These are phyloP conservation scores for Leucoraja ocellata DNA, from an alignment of 2,797 vertebrate species.

Conservation along the genomic window DNA sequence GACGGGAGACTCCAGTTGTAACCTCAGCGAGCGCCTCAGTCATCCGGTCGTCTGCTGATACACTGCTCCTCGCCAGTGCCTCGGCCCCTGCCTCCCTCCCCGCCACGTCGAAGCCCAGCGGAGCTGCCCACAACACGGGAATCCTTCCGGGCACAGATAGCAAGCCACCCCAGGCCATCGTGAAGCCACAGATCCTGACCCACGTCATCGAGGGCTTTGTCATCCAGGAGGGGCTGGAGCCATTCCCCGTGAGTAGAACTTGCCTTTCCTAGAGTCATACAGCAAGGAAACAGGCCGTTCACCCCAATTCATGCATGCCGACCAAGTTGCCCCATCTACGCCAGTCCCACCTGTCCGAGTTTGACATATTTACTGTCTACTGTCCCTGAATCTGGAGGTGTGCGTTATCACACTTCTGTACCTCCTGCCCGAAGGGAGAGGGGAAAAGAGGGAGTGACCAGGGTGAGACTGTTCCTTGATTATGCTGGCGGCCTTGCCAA, in stretches of 20 bases:
- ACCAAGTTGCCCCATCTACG: no score
- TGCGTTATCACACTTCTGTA: no score
- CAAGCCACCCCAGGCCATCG: slow-evolving; percentile 70
- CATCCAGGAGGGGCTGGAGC: slow-evolving; percentile 91
- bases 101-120: slow-evolving; percentile 62
- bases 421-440: no score
- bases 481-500: no score
- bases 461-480: no score
- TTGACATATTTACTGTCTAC: no score
- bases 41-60: slow-evolving; percentile 66
- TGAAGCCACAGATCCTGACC: slow-evolving; percentile 80
- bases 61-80: slow-evolving; percentile 55
- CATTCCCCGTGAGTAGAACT: slow-evolving; percentile 77
- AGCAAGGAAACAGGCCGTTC: no score
- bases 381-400: no score
- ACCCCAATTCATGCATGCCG: no score
- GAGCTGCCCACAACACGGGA: slow-evolving; percentile 59
- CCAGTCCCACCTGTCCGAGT: no score
- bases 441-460: no score
- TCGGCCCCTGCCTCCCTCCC: slow-evolving; percentile 55
- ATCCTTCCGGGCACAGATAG: slow-evolving; percentile 63
- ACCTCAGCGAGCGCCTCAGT: slow-evolving; percentile 70
- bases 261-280: background rate
- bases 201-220: slow-evolving; percentile 95
- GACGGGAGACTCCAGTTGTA: slow-evolving; percentile 56